Evolutionary conservation across 2,888 invertebrate species (phyloP).

Genomic region (Tridacna gigas): DNA sequence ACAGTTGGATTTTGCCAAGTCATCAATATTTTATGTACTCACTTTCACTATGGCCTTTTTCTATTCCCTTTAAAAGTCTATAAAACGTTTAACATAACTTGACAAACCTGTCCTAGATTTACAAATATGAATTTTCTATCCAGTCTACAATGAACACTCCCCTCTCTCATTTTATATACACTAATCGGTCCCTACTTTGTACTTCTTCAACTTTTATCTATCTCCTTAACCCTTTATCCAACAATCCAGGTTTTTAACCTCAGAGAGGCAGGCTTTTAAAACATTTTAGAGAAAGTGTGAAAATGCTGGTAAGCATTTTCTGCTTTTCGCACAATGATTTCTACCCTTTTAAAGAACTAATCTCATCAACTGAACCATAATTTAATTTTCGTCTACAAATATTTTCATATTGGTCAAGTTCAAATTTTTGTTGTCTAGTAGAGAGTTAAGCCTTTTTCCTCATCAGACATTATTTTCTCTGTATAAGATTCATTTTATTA

Average conservation of each 20-base stretch:
- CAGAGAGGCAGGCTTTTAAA: not conserved
- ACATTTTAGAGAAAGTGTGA: not conserved
- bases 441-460: not conserved
- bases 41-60: not conserved
- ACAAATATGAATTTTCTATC: not conserved
- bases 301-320: not conserved
- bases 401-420: not conserved
- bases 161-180: not conserved
- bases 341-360: not conserved
- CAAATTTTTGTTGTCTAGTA: not conserved
- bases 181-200: not conserved
- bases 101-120: no score
- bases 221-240: not conserved
- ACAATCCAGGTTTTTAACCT: not conserved
- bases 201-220: constrained; percentile 3
- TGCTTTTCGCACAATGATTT: not conserved
- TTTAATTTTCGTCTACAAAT: not conserved
- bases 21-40: constrained; percentile 37
- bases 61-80: not conserved
- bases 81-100: not conserved
- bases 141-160: not conserved
- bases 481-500: no score
- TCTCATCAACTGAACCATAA: not conserved
- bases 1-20: constrained; percentile 54
- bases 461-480: not conserved